phyloP scores from a whole-genome alignment of 2,888 invertebrate genomes.

The Coleophora flavipennella region DNA sequence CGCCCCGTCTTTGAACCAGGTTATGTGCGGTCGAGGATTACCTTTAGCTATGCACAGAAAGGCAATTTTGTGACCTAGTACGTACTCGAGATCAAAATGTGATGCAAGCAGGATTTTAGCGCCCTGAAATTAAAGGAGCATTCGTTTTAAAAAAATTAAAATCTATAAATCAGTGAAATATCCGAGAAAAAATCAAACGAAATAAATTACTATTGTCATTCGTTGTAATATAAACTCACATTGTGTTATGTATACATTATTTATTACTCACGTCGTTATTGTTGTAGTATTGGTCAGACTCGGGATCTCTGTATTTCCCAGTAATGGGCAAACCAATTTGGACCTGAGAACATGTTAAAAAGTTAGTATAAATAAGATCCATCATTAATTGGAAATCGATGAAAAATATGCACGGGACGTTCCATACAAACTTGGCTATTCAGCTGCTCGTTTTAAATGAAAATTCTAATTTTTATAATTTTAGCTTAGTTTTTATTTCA shows the following conservation, averaged over 20 bases:
- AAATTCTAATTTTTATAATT: not conserved
- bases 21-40: conserved; percentile 90
- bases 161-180: not conserved
- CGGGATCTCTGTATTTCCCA: conserved; percentile 90
- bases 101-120: conserved; percentile 91
- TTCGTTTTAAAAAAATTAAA: not conserved
- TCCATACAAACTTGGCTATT: too few species aligned
- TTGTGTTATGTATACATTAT: not conserved
- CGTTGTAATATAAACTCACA: not conserved
- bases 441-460: too few species aligned
- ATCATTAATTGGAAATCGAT: not conserved
- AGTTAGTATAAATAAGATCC: not conserved
- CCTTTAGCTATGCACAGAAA: conserved; percentile 94
- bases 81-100: conserved; percentile 95
- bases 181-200: too few species aligned
- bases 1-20: conserved; percentile 96
- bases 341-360: conserved; percentile 54
- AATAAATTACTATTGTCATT: not conserved
- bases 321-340: conserved; percentile 91
- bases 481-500: too few species aligned
- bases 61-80: conserved; percentile 93
- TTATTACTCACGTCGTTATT: conserved; percentile 82
- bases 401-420: not conserved
- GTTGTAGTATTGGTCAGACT: conserved; percentile 92
- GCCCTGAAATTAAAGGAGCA: conserved; percentile 71